A percentile compares a stretch with the other conserved stretches of the same genome.
These are phyloP conservation scores for Vombatus ursinus DNA, from an alignment of 2,113 vertebrate genomes.

Conservation along the genomic window DNA sequence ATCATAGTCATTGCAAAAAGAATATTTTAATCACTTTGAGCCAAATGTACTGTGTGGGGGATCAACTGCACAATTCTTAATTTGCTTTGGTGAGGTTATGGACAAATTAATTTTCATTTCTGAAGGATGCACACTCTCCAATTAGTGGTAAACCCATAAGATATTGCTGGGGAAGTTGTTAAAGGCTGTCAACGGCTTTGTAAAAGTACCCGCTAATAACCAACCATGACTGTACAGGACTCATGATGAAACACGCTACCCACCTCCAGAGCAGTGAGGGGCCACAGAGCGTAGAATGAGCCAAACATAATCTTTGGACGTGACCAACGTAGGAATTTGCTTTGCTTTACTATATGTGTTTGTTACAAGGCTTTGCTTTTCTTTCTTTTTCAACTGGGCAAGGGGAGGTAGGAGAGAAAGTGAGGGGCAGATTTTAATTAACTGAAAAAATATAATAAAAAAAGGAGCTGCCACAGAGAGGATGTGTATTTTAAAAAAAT, in stretches of 20 bases:
- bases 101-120: conserved; percentile 42
- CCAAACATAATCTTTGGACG: not conserved
- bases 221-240: not conserved
- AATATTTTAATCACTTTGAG: not conserved
- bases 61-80: not conserved
- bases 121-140: conserved; percentile 40
- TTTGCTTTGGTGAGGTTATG: conserved; percentile 39
- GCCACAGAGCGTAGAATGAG: not conserved
- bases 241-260: not conserved
- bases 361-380: not conserved
- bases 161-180: not conserved
- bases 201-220: not conserved
- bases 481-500: not conserved
- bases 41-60: not conserved
- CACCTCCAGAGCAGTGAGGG: not conserved
- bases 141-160: conserved; percentile 19
- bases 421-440: not conserved
- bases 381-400: not conserved
- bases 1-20: not conserved
- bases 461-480: not conserved
- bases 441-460: not conserved
- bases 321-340: not conserved
- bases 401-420: not conserved
- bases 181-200: not conserved
- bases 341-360: not conserved